Base-by-base conservation (phyloP, 2,888 invertebrate species). In the Ormia ochracea region DNA sequence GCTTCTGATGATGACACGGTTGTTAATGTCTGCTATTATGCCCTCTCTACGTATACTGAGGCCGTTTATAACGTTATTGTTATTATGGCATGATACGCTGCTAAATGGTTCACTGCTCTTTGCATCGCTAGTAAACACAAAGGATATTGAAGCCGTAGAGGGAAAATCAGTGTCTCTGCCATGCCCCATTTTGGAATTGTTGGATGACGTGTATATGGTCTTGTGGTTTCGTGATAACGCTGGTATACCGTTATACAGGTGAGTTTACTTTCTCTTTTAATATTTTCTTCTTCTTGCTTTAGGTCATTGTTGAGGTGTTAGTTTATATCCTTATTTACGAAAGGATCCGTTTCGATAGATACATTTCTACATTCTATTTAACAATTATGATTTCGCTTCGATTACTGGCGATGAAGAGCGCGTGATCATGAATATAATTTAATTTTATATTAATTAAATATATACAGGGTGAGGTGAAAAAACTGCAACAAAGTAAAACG, bases 171-270 rank as follows among this genome's bases (percentile, higher is more conserved):
- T 96, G 78, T 95, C 94, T 90, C 92, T 96, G 88, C 96, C 96
- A 36, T 97, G 96, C 89, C 95, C 96, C 90, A 94, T 96, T 80
- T 93, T 93, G 81, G 94, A 96, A 54, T 94, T 94, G 38, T 93
- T 95, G 89, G 96, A 96, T 90, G 95, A 94, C 89, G 95, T 96
- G 83, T 95, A 96, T 91, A 96, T 96, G 95, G 96, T 96, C 81
- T 94, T 96, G 90, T 96, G 96, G 96, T 96, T 96, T 91, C 93
- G 94, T 85, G 95, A 96, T 86, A 95, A 95, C 85, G 94, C 94
- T 66, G 96, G 96, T 63, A 94, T 95, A 85, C 96, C 96, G 17
- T 91, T 96, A 65, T 96, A 96, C 92, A 96, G 96, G 75, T 78
- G 43, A 78, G 72, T 74, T 69, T 26, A 73, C 43, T 58, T 50